Evolutionary conservation across 2,797 vertebrate species (phyloP).

Genomic region (Propithecus deckenii): DNA sequence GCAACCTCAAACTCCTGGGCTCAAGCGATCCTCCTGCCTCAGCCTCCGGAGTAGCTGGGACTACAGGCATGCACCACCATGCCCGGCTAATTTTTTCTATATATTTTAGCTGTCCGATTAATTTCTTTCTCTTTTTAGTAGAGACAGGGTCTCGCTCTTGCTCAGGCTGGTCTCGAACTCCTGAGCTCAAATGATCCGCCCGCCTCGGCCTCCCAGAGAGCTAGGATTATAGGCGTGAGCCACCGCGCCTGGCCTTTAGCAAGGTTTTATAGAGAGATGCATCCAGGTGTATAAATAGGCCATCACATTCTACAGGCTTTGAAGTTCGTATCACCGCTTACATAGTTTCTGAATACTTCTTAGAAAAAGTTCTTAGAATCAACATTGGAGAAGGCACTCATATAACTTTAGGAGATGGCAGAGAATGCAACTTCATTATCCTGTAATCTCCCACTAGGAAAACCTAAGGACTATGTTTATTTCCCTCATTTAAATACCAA

Average conservation of each 20-base stretch:
- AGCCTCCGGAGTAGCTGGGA: too few species aligned
- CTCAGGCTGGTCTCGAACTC: too few species aligned
- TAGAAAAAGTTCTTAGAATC: constrained; percentile 29
- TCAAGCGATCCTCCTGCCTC: too few species aligned
- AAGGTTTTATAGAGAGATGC: background rate
- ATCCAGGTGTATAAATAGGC: background rate
- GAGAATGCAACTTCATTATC: background rate
- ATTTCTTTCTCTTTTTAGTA: too few species aligned
- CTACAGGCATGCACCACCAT: too few species aligned
- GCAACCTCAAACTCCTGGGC: too few species aligned
- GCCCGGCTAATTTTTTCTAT: too few species aligned
- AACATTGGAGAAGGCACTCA: background rate
- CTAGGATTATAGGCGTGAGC: too few species aligned
- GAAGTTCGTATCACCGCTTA: background rate
- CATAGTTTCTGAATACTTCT: background rate
- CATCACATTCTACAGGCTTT: background rate
- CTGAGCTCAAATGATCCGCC: too few species aligned
- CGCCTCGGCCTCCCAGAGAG: too few species aligned
- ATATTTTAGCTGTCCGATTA: too few species aligned
- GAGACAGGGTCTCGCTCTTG: too few species aligned
- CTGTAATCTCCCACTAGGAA: background rate
- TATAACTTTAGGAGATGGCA: background rate
- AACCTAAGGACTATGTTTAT: background rate
- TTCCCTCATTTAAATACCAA: background rate
- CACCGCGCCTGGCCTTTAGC: background rate